phyloP scores from a whole-genome alignment of 2,797 vertebrate species.

The Dipus sagitta region DNA sequence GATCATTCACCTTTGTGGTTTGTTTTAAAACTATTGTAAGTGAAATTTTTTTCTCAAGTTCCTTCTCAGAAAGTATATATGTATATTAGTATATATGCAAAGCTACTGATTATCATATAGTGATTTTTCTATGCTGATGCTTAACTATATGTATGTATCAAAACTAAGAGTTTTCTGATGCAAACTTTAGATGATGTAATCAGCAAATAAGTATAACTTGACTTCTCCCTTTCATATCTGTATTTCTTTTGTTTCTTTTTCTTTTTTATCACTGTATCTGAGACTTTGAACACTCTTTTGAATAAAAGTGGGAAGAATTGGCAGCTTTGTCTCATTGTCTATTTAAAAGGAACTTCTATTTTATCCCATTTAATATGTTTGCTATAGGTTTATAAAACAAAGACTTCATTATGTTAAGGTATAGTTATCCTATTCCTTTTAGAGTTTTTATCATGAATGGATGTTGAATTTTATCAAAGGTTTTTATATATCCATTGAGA shows the following conservation, averaged over 20 bases:
- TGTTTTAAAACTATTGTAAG: neutral
- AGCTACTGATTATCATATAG: too few relatives aligned
- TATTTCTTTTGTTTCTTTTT: too few relatives aligned
- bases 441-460: too few relatives aligned
- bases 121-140: neutral
- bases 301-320: neutral
- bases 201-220: neutral
- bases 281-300: neutral
- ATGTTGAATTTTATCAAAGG: too few relatives aligned
- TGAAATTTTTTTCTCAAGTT: neutral
- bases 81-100: neutral
- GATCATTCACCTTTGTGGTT: neutral
- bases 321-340: too few relatives aligned
- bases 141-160: neutral
- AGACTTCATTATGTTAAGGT: too few relatives aligned
- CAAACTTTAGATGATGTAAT: neutral
- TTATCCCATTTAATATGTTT: too few relatives aligned
- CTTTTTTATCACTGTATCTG: neutral
- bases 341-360: neutral
- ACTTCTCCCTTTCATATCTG: neutral
- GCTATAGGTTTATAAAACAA: too few relatives aligned
- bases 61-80: neutral
- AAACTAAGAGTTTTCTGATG: neutral
- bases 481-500: too few relatives aligned
- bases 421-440: too few relatives aligned